These are phyloP conservation scores for Heliconius hortense DNA, from an alignment of 2,888 invertebrate species.

Conservation along the genomic window DNA sequence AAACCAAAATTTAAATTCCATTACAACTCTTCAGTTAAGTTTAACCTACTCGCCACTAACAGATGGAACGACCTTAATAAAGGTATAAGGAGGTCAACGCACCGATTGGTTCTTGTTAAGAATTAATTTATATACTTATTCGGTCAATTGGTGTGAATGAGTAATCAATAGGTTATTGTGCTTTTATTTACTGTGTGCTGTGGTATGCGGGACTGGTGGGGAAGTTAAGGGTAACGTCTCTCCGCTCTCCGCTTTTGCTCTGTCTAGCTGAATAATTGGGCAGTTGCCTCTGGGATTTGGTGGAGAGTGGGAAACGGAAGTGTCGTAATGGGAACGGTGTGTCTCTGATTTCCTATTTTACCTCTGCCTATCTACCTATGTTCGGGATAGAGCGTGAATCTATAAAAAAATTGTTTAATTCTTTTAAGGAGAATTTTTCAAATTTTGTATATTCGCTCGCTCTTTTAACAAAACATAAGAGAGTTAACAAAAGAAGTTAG, in stretches of 20 bases:
- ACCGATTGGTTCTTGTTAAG: conserved; percentile 45
- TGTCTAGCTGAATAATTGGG: too few relatives aligned
- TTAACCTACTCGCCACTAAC: conserved; percentile 27
- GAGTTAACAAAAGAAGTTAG: too few relatives aligned
- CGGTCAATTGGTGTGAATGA: conserved; percentile 45
- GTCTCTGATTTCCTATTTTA: too few relatives aligned
- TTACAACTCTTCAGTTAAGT: conserved; percentile 11
- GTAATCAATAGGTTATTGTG: conserved; percentile 34
- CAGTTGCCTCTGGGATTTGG: not conserved
- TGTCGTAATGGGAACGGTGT: not conserved
- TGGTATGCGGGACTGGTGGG: conserved; percentile 2
- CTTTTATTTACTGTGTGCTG: not conserved
- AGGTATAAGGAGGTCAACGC: conserved; percentile 48
- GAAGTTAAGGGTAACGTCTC: not conserved
- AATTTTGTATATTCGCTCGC: too few relatives aligned
- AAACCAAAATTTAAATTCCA: not conserved
- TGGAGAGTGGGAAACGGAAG: not conserved
- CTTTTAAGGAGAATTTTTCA: too few relatives aligned
- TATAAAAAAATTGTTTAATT: too few relatives aligned
- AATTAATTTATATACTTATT: conserved; percentile 50
- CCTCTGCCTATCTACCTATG: too few relatives aligned
- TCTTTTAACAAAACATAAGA: too few relatives aligned
- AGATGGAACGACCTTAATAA: conserved; percentile 47
- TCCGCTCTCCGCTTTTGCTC: not conserved
- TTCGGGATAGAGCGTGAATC: too few relatives aligned